Percentiles rank a stretch among this genome's conserved stretches.
Conservation (phyloP, 2,888 invertebrate species). For the Chrysolina americana region DNA sequence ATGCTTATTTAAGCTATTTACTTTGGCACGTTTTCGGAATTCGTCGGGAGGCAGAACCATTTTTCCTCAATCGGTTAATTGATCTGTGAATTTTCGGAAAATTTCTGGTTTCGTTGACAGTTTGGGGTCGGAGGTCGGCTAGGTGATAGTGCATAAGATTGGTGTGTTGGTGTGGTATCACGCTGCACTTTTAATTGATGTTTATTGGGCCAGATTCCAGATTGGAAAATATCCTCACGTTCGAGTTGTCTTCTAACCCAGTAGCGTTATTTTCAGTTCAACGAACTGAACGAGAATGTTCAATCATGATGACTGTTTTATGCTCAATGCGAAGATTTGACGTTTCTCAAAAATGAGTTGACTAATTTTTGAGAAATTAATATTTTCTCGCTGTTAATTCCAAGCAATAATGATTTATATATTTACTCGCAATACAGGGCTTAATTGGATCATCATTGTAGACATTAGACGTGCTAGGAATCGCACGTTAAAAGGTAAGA, state of each 20-base stretch:
- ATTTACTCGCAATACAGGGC: too few relatives aligned
- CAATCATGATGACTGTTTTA: too few relatives aligned
- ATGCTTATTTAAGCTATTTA: constrained; percentile 25
- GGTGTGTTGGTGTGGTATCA: not conserved
- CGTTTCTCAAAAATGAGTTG: too few relatives aligned
- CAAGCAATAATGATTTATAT: too few relatives aligned
- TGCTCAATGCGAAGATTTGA: too few relatives aligned
- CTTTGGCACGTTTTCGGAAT: constrained; percentile 28
- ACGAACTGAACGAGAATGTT: too few relatives aligned
- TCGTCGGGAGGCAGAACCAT: constrained; percentile 4
- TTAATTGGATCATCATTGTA: too few relatives aligned
- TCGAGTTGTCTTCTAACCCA: not conserved
- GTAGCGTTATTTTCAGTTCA: too few relatives aligned
- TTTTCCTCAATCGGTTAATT: constrained; percentile 25
- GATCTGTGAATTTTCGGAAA: constrained; percentile 13
- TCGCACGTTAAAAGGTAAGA: too few relatives aligned
- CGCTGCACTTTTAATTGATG: not conserved
- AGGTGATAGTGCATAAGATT: not conserved
- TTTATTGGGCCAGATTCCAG: not conserved
- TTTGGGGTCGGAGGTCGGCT: not conserved
- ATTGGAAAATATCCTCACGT: not conserved
- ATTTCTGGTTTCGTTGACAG: not conserved
- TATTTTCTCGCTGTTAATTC: too few relatives aligned
- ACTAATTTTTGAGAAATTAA: too few relatives aligned
- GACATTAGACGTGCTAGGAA: too few relatives aligned